Evolutionary conservation across 2,888 invertebrate genomes (phyloP).

Genomic region (Germaria angustata): DNA sequence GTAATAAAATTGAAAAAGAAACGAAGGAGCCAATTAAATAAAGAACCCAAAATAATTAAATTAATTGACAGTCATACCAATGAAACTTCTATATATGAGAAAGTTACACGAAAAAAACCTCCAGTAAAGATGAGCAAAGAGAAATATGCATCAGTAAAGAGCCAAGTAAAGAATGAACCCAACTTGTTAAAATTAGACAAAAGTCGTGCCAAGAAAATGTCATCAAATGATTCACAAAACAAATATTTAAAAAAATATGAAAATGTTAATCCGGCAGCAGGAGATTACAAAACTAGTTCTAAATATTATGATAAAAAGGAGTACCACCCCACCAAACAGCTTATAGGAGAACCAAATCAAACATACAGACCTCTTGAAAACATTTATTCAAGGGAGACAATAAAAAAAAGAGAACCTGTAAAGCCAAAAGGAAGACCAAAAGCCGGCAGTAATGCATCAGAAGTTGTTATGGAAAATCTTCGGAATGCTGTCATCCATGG

Average conservation of each 20-base stretch:
- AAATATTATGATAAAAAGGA: not conserved
- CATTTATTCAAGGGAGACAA: not conserved
- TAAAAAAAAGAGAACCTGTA: not conserved
- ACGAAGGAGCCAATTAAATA: not conserved
- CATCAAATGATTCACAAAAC: not conserved
- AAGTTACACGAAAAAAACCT: not conserved
- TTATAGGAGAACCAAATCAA: too few species aligned
- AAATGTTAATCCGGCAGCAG: not conserved
- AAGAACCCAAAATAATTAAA: not conserved
- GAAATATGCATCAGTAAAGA: not conserved
- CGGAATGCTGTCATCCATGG: slow-evolving; percentile 34
- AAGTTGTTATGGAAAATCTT: slow-evolving; percentile 23
- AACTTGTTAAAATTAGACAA: not conserved
- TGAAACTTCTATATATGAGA: not conserved
- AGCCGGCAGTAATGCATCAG: not conserved
- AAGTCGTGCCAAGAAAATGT: not conserved
- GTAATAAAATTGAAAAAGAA: not conserved
- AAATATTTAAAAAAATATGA: not conserved
- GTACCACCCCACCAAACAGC: too few species aligned
- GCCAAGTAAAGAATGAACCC: not conserved
- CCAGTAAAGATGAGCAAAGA: not conserved
- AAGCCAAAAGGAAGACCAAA: not conserved
- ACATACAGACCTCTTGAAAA: too few species aligned
- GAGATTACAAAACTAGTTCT: not conserved
- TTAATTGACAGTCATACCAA: not conserved